These are phyloP conservation scores for Dallia pectoralis DNA, from an alignment of 2,797 vertebrate genomes.

Conservation along the genomic window DNA sequence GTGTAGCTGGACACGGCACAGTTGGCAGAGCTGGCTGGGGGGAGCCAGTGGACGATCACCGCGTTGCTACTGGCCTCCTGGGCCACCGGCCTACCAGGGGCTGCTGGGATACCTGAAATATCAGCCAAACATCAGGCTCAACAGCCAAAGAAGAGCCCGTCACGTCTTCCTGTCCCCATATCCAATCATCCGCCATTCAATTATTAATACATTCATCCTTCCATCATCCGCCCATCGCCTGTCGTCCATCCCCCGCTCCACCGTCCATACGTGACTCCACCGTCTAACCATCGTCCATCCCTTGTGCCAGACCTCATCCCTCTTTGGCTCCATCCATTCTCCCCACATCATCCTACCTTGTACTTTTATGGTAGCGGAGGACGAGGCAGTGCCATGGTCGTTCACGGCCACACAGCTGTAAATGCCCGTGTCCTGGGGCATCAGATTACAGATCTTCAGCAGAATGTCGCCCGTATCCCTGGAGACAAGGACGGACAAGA, in stretches of 20 bases:
- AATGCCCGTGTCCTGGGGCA: conserved; percentile 98
- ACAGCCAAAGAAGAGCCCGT: not conserved
- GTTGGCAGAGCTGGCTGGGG: conserved; percentile 89
- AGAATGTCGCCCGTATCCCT: conserved; percentile 94
- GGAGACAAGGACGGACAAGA: conserved; percentile 20
- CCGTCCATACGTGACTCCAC: no score
- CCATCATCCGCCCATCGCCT: no score
- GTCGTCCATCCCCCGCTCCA: no score
- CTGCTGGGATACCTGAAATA: conserved; percentile 87
- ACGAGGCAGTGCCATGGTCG: conserved; percentile 86
- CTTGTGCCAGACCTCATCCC: no score
- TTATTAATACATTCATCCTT: no score
- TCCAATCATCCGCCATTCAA: no score
- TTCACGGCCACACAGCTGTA: conserved; percentile 95
- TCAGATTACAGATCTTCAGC: conserved; percentile 94
- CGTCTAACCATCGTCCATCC: no score
- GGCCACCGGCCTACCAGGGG: conserved; percentile 89
- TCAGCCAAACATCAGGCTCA: not conserved
- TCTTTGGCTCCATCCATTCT: not conserved
- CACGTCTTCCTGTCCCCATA: not conserved
- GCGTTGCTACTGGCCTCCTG: conserved; percentile 92
- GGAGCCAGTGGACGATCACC: conserved; percentile 92
- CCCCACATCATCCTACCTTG: conserved; percentile 85
- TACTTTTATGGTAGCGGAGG: conserved; percentile 95
- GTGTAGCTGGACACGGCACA: conserved; percentile 91